Evolutionary conservation across 2,113 vertebrate species (phyloP).

Genomic region (Sylvietta virens): DNA sequence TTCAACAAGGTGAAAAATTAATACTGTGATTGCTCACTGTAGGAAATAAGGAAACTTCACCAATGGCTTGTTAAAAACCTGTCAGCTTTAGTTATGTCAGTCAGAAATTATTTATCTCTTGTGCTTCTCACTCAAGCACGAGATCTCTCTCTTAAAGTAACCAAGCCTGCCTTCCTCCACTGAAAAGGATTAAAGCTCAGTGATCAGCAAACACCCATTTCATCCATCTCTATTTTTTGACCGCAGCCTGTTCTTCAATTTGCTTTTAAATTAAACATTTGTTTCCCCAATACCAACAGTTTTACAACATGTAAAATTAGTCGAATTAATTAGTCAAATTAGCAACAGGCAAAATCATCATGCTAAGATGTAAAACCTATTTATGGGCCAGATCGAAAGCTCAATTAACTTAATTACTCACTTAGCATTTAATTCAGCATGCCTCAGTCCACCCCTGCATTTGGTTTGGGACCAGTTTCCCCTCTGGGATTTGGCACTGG

Average conservation of each 20-base stretch:
- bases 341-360: not conserved
- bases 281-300: not conserved
- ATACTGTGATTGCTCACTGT: not conserved
- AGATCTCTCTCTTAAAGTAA: not conserved
- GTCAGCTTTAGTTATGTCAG: not conserved
- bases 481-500: not conserved
- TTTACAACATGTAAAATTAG: not conserved
- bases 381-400: not conserved
- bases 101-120: not conserved
- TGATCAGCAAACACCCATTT: not conserved
- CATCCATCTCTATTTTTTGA: not conserved
- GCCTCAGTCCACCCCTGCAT: fast-evolving
- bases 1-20: not conserved
- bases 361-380: not conserved
- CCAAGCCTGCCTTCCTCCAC: not conserved
- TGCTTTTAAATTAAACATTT: conserved; percentile 25
- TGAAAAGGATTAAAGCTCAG: not conserved
- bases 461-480: not conserved
- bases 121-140: fast-evolving
- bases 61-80: not conserved
- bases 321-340: conserved; percentile 22
- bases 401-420: not conserved
- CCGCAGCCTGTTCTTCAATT: not conserved
- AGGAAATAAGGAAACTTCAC: not conserved
- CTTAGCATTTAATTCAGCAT: not conserved